Evolutionary conservation across 2,113 vertebrate genomes (phyloP), one percentile per base, ranked within the genome.

Genomic region (Agapornis roseicollis): DNA sequence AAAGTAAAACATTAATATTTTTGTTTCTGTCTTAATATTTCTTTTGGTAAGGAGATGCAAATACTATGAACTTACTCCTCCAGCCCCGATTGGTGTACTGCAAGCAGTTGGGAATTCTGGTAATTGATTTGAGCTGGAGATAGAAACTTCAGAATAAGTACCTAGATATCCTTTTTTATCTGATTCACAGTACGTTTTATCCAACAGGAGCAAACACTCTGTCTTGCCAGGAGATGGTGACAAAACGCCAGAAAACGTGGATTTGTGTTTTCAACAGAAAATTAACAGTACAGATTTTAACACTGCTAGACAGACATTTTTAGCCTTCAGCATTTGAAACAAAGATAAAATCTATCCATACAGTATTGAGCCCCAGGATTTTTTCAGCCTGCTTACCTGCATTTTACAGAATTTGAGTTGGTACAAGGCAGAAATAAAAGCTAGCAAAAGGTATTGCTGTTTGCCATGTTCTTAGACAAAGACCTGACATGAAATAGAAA

Each of bases 201-300:
- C 5, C 11, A 5, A 17, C 79, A 10, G 0, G 2, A 14, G 65
- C 60, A 71, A 92, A 42, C 3, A 41, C 22, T 72, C 9, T 3
- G 8, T 41, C 7, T 44, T 24, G 56, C 76, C 96, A 93, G n/a
- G 2, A 96, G 96, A 88, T 97, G 95, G 95, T 49, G 83, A 27
- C 28, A 19, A 39, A 92, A 60, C 35, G n/a, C 72, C 63, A 91
- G 35, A 74, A 94, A 96, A 63, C 0, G 0, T 7, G 11, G 2
- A 9, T 58, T 8, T 19, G 9, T 28, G 10, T 4, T 42, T 23
- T 28, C 18, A 33, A 6, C 6, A 28, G 6, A 13, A 56, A 64
- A 78, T 7, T 4, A 22, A 7, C 33, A 5, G 10, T 14, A 14
- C 2, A 5, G 3, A 2, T 37, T 63, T 77, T 70, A 76, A 61